A percentile compares a stretch with the other conserved stretches of the same genome.
phyloP scores from a whole-genome alignment of 2,113 vertebrate genomes.

The Gadus macrocephalus region DNA sequence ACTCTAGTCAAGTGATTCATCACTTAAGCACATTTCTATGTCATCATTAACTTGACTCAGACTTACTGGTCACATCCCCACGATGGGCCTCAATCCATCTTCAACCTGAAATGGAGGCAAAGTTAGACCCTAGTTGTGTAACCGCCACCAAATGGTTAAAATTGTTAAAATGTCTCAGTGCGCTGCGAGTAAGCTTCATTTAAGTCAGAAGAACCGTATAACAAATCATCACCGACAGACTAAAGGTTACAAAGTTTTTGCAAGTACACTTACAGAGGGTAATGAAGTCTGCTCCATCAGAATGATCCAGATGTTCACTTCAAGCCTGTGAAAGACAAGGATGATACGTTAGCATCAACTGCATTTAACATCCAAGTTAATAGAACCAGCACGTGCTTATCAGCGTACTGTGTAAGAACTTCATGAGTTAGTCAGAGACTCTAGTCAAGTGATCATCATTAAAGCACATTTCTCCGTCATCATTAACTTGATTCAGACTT shows the following conservation, averaged over 20 bases:
- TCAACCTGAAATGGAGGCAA: too few relatives aligned
- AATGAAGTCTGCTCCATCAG: too few relatives aligned
- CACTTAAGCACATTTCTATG: not conserved
- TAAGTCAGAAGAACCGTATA: conserved; percentile 41
- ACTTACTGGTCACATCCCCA: not conserved
- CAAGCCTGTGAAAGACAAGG: not conserved
- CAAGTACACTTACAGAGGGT: too few relatives aligned
- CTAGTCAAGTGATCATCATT: conserved; percentile 43
- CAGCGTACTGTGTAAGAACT: conserved; percentile 33
- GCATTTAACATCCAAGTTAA: too few relatives aligned
- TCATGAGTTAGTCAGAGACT: conserved; percentile 49
- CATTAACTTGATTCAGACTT: not conserved
- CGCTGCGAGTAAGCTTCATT: conserved; percentile 49
- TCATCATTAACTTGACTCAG: not conserved
- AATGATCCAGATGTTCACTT: too few relatives aligned
- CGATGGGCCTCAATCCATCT: too few relatives aligned
- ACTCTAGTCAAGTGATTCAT: conserved; percentile 1
- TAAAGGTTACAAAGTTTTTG: too few relatives aligned
- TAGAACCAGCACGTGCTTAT: conserved; percentile 17
- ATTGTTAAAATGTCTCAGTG: conserved; percentile 38
- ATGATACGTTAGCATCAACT: not conserved
- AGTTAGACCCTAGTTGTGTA: too few relatives aligned
- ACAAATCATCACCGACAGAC: conserved; percentile 46
- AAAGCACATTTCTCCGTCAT: not conserved
- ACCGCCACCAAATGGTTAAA: too few relatives aligned